These are phyloP conservation scores for Hirtodrosophila trivittata DNA, from an alignment of 2,888 invertebrate genomes.

Conservation along the genomic window DNA sequence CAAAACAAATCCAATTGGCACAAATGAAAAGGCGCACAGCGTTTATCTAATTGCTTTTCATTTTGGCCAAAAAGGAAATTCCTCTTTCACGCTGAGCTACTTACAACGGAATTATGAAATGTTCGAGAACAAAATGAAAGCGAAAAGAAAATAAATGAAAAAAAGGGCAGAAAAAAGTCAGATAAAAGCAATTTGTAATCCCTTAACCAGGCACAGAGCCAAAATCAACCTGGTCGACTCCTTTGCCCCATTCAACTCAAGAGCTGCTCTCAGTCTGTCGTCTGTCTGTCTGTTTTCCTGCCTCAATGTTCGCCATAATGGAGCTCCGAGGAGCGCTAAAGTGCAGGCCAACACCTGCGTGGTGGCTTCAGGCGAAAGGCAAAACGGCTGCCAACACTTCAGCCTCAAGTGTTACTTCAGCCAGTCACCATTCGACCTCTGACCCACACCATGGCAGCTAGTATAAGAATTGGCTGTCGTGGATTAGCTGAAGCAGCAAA, in stretches of 20 bases:
- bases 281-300: conserved; percentile 19
- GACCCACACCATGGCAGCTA: conserved; percentile 28
- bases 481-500: conserved; percentile 50
- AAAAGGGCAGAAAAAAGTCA: conserved; percentile 29
- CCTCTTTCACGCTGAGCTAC: conserved; percentile 66
- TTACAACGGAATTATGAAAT: conserved; percentile 60
- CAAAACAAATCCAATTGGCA: conserved; percentile 58
- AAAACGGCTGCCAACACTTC: conserved; percentile 54
- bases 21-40: conserved; percentile 45
- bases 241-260: conserved; percentile 25
- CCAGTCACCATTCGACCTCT: conserved; percentile 44
- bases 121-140: conserved; percentile 9
- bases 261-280: conserved; percentile 16
- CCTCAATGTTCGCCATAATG: conserved; percentile 71
- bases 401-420: conserved; percentile 21
- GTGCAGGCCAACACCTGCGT: conserved; percentile 57
- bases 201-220: conserved; percentile 39
- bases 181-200: conserved; percentile 72
- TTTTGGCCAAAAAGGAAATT: conserved; percentile 47
- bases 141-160: conserved; percentile 14
- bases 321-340: conserved; percentile 70
- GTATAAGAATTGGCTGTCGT: conserved; percentile 39
- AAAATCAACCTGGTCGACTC: conserved; percentile 51
- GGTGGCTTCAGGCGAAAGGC: conserved; percentile 42
- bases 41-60: conserved; percentile 74